A percentile compares a stretch with the other conserved stretches of the same genome.
Conservation (phyloP, 2,888 invertebrate species). For the Ethmia dodecea region DNA sequence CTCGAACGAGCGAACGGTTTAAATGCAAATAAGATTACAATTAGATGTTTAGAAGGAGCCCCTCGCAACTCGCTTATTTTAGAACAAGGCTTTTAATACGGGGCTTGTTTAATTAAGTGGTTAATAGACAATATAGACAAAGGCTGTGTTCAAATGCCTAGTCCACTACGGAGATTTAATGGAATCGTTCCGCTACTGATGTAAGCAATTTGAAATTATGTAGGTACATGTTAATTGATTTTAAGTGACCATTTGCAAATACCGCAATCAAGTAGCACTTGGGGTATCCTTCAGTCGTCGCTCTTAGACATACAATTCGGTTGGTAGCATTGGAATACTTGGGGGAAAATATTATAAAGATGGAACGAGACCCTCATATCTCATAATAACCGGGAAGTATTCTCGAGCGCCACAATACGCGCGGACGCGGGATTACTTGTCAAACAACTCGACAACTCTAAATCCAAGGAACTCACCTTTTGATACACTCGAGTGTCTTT, state of each 20-base stretch:
- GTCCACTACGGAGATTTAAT: neutral
- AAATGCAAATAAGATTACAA: conserved; percentile 56
- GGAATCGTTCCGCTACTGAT: neutral
- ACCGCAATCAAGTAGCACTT: too few relatives aligned
- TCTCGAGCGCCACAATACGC: conserved; percentile 40
- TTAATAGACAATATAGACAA: conserved; percentile 24
- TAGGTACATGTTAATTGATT: neutral
- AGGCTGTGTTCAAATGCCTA: conserved; percentile 9
- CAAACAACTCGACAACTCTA: conserved; percentile 43
- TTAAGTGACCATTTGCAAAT: neutral
- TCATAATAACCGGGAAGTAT: conserved; percentile 47
- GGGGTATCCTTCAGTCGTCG: too few relatives aligned
- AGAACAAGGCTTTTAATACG: conserved; percentile 41
- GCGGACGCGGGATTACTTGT: conserved; percentile 45
- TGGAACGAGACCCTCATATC: conserved; percentile 26
- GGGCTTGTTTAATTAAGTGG: conserved; percentile 36
- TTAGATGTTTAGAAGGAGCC: conserved; percentile 46
- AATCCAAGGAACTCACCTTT: conserved; percentile 11
- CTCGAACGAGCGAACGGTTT: conserved; percentile 36
- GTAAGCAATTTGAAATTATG: neutral
- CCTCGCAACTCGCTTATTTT: conserved; percentile 39
- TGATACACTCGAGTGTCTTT: neutral
- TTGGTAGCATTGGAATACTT: neutral
- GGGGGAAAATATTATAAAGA: neutral
- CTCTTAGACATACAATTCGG: conserved; percentile 6